Percentiles rank a stretch among this genome's conserved stretches.
These are phyloP conservation scores for Pogonomyrmex californicus DNA, from an alignment of 1,140 invertebrate genomes.

Conservation along the genomic window DNA sequence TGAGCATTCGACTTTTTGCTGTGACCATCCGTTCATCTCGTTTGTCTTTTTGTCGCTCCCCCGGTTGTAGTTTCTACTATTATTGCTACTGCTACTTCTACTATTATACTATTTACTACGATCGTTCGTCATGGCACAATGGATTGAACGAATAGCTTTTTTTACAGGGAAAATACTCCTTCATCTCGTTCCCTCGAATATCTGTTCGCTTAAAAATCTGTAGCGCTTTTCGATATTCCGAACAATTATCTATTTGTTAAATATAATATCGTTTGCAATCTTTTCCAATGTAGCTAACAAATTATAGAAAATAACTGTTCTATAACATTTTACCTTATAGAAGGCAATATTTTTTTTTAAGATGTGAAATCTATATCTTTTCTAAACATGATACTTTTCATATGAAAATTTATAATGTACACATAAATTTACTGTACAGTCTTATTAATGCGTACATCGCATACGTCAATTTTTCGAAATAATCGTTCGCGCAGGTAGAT, in stretches of 20 bases:
- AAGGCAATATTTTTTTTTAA: not conserved
- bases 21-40: conserved; percentile 58
- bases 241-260: not conserved
- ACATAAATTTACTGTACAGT: not conserved
- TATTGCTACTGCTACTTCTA: conserved; percentile 22
- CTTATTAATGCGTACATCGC: not conserved
- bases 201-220: conserved; percentile 31
- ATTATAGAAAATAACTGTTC: not conserved
- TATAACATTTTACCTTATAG: not conserved
- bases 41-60: conserved; percentile 72
- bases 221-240: not conserved
- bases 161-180: conserved; percentile 47
- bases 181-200: not conserved
- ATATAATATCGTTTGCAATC: not conserved
- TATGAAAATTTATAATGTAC: not conserved
- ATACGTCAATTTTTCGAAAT: not conserved
- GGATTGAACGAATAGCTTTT: conserved; percentile 54
- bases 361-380: not conserved
- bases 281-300: not conserved
- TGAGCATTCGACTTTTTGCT: conserved; percentile 74
- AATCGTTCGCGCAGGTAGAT: not conserved
- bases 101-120: conserved; percentile 42
- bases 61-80: conserved; percentile 64
- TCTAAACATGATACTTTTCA: not conserved
- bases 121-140: conserved; percentile 41